These are phyloP conservation scores for Xiphophorus hellerii DNA, from an alignment of 2,113 vertebrate species.

Conservation along the genomic window DNA sequence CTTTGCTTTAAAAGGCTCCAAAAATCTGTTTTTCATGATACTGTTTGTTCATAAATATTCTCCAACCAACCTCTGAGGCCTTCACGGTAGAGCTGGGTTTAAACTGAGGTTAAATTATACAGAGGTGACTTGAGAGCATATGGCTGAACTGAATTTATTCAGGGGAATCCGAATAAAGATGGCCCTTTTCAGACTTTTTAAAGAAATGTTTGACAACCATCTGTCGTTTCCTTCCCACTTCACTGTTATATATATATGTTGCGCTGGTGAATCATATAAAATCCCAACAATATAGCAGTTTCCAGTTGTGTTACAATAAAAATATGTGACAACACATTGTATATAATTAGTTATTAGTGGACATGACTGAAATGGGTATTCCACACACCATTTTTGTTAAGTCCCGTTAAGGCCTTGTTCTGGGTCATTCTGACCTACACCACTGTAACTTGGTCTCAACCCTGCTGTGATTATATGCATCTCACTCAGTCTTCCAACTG, in stretches of 20 bases:
- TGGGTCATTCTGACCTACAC: not conserved
- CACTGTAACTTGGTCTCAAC: not conserved
- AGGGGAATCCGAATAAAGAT: too few relatives aligned
- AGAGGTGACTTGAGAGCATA: too few relatives aligned
- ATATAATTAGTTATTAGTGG: not conserved
- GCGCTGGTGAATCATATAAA: not conserved
- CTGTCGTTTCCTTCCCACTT: not conserved
- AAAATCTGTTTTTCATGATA: not conserved
- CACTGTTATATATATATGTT: not conserved
- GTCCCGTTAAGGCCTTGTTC: not conserved
- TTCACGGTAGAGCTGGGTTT: not conserved
- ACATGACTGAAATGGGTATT: not conserved
- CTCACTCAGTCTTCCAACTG: constrained; percentile 27
- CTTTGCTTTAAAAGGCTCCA: not conserved
- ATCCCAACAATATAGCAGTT: not conserved
- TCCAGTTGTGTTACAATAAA: not conserved
- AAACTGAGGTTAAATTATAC: too few relatives aligned
- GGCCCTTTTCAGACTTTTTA: too few relatives aligned
- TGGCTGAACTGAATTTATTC: too few relatives aligned
- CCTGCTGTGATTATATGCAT: constrained; percentile 25
- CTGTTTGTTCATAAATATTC: not conserved
- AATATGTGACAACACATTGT: not conserved
- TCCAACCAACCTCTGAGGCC: not conserved
- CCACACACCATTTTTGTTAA: not conserved
- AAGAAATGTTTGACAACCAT: too few relatives aligned